These are phyloP conservation scores for Scomberomorus guttatus DNA, from an alignment of 2,797 vertebrate species.

Conservation along the genomic window DNA sequence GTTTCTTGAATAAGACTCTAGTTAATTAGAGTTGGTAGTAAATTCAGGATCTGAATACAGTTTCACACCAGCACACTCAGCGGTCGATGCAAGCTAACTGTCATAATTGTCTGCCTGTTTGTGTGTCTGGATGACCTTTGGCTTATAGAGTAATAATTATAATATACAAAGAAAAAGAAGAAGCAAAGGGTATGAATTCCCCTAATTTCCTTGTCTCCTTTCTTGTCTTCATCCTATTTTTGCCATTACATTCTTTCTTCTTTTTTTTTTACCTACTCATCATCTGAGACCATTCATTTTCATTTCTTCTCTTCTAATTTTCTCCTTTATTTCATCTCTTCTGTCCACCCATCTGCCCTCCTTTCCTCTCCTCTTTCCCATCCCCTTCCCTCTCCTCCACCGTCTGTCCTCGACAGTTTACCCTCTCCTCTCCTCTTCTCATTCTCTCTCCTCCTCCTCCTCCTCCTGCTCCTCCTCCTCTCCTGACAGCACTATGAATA, in stretches of 20 bases:
- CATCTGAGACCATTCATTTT: slow-evolving; percentile 34
- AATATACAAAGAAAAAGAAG: not conserved
- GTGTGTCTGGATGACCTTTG: no score
- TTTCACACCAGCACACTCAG: not conserved
- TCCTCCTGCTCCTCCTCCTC: slow-evolving; percentile 54
- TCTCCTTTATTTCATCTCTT: slow-evolving; percentile 45
- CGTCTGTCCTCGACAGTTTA: slow-evolving; percentile 39
- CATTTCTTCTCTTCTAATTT: slow-evolving; percentile 39
- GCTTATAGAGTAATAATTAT: not conserved
- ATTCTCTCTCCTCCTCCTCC: slow-evolving; percentile 38
- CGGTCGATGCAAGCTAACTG: not conserved
- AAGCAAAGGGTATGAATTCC: not conserved
- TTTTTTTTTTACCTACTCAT: not conserved
- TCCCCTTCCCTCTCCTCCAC: slow-evolving; percentile 7
- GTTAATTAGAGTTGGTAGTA: not conserved
- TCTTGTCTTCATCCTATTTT: slow-evolving; percentile 14
- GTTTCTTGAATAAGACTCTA: not conserved
- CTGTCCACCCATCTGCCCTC: slow-evolving; percentile 39
- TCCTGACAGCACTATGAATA: slow-evolving; percentile 82
- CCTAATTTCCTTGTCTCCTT: not conserved
- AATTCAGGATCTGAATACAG: not conserved
- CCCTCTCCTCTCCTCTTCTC: slow-evolving; percentile 46
- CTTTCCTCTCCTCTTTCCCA: slow-evolving; percentile 21
- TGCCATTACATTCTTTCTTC: not conserved
- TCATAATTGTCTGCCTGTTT: not conserved